These are phyloP conservation scores for Napeogenes inachia DNA, from an alignment of 2,888 invertebrate genomes.

Conservation along the genomic window DNA sequence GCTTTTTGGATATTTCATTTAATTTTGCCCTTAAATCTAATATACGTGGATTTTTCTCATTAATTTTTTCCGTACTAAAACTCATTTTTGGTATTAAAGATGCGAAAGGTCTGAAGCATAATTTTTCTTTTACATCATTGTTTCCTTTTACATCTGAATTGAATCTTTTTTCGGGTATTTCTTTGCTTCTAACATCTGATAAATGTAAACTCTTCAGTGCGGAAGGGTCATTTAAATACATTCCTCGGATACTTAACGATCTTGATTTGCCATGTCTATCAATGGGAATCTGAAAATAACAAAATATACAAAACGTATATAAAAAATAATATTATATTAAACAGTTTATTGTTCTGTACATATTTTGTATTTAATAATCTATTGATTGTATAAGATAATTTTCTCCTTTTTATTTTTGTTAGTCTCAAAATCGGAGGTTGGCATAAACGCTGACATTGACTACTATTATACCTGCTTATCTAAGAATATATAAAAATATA, in stretches of 20 bases:
- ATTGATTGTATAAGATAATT: too few relatives aligned
- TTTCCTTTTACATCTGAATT: conserved; percentile 45
- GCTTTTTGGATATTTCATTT: conserved; percentile 67
- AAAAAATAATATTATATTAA: too few relatives aligned
- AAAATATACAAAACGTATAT: neutral
- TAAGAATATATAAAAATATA: too few relatives aligned
- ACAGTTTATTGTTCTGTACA: too few relatives aligned
- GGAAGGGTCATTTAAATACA: conserved; percentile 53
- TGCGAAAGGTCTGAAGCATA: conserved; percentile 57
- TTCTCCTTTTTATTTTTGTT: too few relatives aligned
- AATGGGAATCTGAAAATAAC: conserved; percentile 64
- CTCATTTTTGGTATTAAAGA: conserved; percentile 71
- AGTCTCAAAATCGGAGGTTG: too few relatives aligned
- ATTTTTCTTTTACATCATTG: conserved; percentile 53
- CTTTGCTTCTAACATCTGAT: conserved; percentile 44
- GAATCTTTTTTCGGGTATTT: conserved; percentile 42
- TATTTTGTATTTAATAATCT: too few relatives aligned
- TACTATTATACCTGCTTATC: too few relatives aligned
- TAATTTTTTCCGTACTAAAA: conserved; percentile 62
- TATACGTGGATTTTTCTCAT: conserved; percentile 67
- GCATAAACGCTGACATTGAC: too few relatives aligned
- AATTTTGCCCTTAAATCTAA: conserved; percentile 68
- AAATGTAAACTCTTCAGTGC: conserved; percentile 52
- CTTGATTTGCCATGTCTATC: conserved; percentile 68
- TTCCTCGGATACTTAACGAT: conserved; percentile 57